Evolutionary conservation across 2,113 vertebrate species (phyloP), one percentile per base, ranked within the genome.

Genomic region (Epinephelus moara): DNA sequence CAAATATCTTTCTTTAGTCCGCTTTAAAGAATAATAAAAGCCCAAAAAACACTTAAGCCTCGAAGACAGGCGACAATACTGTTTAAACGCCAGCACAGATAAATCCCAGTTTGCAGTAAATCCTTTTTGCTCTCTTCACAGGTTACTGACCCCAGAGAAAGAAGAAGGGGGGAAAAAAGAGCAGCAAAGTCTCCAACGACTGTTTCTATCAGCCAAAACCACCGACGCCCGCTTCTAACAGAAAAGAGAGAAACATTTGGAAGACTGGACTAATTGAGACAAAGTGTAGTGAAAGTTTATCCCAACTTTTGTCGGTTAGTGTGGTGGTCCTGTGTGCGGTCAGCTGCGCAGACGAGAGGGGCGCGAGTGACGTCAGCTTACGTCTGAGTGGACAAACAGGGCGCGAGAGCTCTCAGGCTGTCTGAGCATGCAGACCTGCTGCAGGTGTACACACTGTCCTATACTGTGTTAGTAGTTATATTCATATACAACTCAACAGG

Each of bases 101-200:
- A 82, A 78, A 86, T 87, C 72, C 78, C 64, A 80, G 60, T 72
- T 84, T 85, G 47, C 78, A 73, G 60, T 89, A 78, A 85, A 88
- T 88, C 78, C 81, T 37, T 14, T 50, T 47, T 42, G 27, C 37
- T 45, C 60, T 75, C 21, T 75, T 69, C 87, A 66, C 92, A 92
- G 93, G 92, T 93, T 90, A 92, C 86, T 93, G 93, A 92, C 93
- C 91, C 79, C 89, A 68, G 27, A 53, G 3, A 69, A 72, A 57
- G 21, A 64, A 9, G 6, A n/a, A 11, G 21, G 4, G 10, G 6
- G 13, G 27, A 47, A 40, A 61, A 9, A 30, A 30, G 30, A 1
- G 15, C 12, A 40, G n/a, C 11, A 62, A 61, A 61, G 25, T 62
- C 82, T 83, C 33, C 61, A 42, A 52, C 69, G 76, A 77, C 19